Evolutionary conservation across 2,797 vertebrate species (phyloP).

Genomic region (Megaceryle alcyon): DNA sequence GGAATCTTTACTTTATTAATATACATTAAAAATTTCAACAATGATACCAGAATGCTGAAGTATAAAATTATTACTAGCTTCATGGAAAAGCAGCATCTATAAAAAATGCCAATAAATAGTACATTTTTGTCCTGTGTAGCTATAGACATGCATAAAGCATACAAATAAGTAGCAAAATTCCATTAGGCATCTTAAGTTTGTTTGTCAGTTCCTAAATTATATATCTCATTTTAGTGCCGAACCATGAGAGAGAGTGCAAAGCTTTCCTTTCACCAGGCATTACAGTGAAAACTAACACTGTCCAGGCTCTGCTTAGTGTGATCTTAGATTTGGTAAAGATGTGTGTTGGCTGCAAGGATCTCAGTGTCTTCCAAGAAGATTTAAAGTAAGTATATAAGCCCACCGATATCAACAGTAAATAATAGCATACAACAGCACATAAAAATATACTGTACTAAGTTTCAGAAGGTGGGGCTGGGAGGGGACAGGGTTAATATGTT

Average conservation of each 20-base stretch:
- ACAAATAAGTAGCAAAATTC: not conserved
- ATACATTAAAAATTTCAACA: not conserved
- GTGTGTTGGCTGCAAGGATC: not conserved
- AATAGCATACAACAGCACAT: not conserved
- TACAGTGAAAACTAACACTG: not conserved
- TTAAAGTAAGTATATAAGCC: not conserved
- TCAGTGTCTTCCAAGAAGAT: not conserved
- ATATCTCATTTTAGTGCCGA: not conserved
- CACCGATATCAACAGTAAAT: not conserved
- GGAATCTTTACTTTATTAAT: not conserved
- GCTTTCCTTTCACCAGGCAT: not conserved
- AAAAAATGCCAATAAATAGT: not conserved
- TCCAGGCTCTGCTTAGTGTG: not conserved
- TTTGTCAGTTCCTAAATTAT: slow-evolving; percentile 13
- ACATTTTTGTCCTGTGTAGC: not conserved
- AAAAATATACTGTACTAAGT: not conserved
- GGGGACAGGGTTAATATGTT: not conserved
- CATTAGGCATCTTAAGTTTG: not conserved
- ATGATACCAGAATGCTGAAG: not conserved
- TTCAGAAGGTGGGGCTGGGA: not conserved
- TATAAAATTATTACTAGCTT: not conserved
- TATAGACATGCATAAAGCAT: not conserved
- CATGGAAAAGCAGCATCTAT: not conserved
- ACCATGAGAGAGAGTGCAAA: not conserved
- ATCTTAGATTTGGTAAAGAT: not conserved